phyloP scores from a whole-genome alignment of 2,113 vertebrate species.

The Proteles cristata region DNA sequence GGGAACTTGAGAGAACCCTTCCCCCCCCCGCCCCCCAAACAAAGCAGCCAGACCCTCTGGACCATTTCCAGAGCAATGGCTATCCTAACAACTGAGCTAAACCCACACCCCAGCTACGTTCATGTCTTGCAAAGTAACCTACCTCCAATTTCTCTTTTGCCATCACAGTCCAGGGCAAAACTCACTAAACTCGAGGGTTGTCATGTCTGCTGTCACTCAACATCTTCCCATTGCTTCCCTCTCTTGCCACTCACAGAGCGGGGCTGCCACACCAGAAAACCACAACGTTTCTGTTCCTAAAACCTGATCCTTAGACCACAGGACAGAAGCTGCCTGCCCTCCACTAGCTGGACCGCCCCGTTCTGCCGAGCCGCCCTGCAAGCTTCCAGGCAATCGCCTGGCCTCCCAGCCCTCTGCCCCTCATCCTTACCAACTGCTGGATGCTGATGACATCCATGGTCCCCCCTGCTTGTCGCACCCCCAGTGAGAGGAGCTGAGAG shows the following conservation, averaged over 20 bases:
- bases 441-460: constrained; percentile 81
- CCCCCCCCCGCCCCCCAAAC: too few relatives aligned
- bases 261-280: background rate
- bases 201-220: fast-evolving
- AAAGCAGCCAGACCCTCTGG: background rate
- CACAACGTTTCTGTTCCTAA: background rate
- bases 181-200: background rate
- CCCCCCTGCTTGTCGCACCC: constrained; percentile 54
- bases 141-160: background rate
- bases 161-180: background rate
- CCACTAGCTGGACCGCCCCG: fast-evolving
- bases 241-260: background rate
- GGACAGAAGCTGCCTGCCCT: background rate
- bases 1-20: background rate
- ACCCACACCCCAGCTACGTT: background rate
- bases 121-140: background rate
- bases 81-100: background rate
- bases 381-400: fast-evolving
- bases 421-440: constrained; percentile 76
- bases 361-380: background rate
- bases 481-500: background rate
- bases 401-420: background rate
- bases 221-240: background rate
- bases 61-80: background rate
- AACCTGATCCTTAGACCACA: background rate